A percentile compares a stretch with the other conserved stretches of the same genome.
Conservation (phyloP, 2,113 vertebrate species). For the Sminthopsis crassicaudata region DNA sequence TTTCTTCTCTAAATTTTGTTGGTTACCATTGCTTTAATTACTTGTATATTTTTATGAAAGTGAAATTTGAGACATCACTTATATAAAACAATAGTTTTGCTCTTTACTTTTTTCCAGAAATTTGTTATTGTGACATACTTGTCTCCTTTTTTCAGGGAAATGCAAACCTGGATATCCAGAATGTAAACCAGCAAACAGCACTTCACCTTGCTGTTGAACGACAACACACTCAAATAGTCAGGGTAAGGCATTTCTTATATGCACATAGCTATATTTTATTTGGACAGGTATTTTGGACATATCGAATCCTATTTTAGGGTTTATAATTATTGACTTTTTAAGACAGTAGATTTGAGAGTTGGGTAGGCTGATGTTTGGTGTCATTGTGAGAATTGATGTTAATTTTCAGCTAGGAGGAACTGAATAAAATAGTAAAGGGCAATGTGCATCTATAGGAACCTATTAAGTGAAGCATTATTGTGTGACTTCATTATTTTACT, state of each 20-base stretch:
- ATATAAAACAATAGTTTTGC: neutral
- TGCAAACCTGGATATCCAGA: slow-evolving; percentile 98
- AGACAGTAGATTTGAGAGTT: neutral
- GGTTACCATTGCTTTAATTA: neutral
- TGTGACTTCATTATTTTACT: slow-evolving; percentile 22
- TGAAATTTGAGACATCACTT: neutral
- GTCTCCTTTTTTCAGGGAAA: slow-evolving; percentile 88
- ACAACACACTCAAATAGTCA: slow-evolving; percentile 98
- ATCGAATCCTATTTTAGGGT: slow-evolving; percentile 27
- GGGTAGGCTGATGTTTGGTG: slow-evolving; percentile 27
- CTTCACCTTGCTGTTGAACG: slow-evolving; percentile 97
- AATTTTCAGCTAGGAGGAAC: slow-evolving; percentile 21
- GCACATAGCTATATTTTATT: slow-evolving; percentile 12
- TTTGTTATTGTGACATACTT: slow-evolving; percentile 42
- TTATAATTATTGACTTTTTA: slow-evolving; percentile 18
- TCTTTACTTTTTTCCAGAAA: slow-evolving; percentile 1
- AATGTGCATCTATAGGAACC: neutral
- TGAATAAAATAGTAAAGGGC: neutral
- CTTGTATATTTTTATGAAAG: neutral
- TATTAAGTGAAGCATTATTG: neutral
- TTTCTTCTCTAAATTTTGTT: neutral
- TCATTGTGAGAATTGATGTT: slow-evolving; percentile 8
- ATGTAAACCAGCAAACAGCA: slow-evolving; percentile 98
- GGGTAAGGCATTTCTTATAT: slow-evolving; percentile 86
- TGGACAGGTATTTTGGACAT: neutral